Evolutionary conservation across 1,140 invertebrate species (phyloP).

Genomic region (Drosophila insularis): DNA sequence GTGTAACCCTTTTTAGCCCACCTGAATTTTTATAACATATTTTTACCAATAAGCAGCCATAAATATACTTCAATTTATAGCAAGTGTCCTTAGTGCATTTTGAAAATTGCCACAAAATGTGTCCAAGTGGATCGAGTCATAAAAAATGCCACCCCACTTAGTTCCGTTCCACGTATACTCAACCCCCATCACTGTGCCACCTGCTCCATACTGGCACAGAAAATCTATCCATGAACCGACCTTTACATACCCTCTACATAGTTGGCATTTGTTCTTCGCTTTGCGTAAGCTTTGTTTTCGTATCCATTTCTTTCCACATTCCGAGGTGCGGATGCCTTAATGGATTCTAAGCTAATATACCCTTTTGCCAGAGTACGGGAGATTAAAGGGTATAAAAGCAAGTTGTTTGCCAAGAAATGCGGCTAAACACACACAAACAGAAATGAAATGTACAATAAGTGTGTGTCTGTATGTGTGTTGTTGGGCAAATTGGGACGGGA

Average conservation of each 20-base stretch:
- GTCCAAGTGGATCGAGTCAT: conserved; percentile 69
- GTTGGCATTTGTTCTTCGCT: background rate
- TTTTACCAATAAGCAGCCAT: conserved; percentile 70
- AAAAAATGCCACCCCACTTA: conserved; percentile 48
- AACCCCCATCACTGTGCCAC: conserved; percentile 29
- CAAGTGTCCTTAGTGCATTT: conserved; percentile 65
- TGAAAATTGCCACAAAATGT: conserved; percentile 70
- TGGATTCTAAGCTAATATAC: background rate
- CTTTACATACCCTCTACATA: background rate
- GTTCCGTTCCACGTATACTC: background rate
- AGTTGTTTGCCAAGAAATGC: conserved; percentile 66
- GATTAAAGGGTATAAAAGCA: background rate
- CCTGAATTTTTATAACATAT: conserved; percentile 57
- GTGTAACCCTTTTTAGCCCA: conserved; percentile 48
- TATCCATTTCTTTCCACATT: too few species aligned
- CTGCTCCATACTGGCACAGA: conserved; percentile 38
- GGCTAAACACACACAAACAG: conserved; percentile 51
- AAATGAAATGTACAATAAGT: conserved; percentile 30
- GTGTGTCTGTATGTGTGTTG: conserved; percentile 17
- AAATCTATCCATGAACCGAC: background rate
- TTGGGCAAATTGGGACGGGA: background rate
- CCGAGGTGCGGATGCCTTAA: too few species aligned
- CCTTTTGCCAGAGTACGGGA: background rate
- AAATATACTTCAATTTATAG: conserved; percentile 72
- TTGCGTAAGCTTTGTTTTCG: too few species aligned